Evolutionary conservation across 2,113 vertebrate species (phyloP), one percentile per base, ranked within the genome.

Genomic region (Odontophorus gujanensis): DNA sequence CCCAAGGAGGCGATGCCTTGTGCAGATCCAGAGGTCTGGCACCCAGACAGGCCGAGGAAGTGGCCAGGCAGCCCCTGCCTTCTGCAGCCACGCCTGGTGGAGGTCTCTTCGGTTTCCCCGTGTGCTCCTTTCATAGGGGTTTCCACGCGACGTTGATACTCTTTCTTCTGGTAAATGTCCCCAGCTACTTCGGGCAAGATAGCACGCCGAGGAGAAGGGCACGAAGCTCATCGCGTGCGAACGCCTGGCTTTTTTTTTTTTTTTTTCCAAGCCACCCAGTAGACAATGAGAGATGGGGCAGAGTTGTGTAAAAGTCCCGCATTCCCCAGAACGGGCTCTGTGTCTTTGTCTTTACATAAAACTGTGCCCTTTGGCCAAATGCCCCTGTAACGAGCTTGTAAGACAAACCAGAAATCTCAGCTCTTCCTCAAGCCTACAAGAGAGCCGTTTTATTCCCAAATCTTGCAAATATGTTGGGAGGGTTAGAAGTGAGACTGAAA

Each of bases 351-450:
- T 94, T 94, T 94, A 87, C 45, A 77, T 91, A 74, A 91, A 92
- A 87, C 78, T 48, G 81, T 90, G 76, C 82, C 92, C 94, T 85
- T 95, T 90, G 91, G 94, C 90, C 87, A 97, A 94, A 97, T 90
- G 80, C 32, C 89, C 61, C 90, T 86, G 80, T 84, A 90, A 97
- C 34, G 53, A 94, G 87, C 47, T 89, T 93, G 90, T 92, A 87
- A 96, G 93, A 94, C 62, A 95, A 91, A 90, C 74, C 83, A 94
- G 89, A 96, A 96, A 83, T 79, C 85, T 95, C 94, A 85, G 26
- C 65, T 81, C 81, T 69, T 94, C 82, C 76, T 81, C 24, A 28
- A 85, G 67, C 65, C 78, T 75, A 87, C 73, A 85, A 45, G 42
- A 43, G 57, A 91, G 59, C 89, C 3, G 2, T 50, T 97, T 96